A percentile compares a stretch with the other conserved stretches of the same genome.
These are phyloP conservation scores for Paratrypauchen microcephalus DNA, from an alignment of 2,797 vertebrate species.

Conservation along the genomic window DNA sequence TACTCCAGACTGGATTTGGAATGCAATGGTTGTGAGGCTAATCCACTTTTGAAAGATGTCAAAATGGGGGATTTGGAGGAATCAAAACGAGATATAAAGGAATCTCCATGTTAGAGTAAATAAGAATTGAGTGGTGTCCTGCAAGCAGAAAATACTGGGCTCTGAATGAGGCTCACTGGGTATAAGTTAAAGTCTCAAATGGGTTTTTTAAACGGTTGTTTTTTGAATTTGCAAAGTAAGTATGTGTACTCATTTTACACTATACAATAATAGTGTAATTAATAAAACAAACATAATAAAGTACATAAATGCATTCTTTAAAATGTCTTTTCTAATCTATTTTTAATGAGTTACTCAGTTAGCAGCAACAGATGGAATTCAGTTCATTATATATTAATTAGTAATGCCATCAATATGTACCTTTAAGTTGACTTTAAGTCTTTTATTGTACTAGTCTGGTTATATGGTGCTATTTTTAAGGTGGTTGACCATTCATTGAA, in stretches of 20 bases:
- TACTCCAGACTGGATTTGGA: conserved; percentile 4
- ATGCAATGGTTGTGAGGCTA: conserved; percentile 5
- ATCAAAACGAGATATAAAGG: conserved; percentile 1
- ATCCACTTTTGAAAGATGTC: conserved; percentile 16
- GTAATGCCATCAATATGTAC: not conserved
- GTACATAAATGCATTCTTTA: not conserved
- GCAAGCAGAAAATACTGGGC: not conserved
- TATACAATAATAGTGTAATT: not conserved
- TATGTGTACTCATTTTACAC: not conserved
- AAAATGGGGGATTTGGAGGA: conserved; percentile 14
- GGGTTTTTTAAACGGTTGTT: not conserved
- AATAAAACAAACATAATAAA: not conserved
- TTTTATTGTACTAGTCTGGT: not conserved
- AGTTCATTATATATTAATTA: not conserved
- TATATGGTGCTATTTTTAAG: no score
- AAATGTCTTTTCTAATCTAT: not conserved
- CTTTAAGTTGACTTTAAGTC: not conserved
- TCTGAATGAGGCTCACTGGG: not conserved
- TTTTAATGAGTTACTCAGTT: not conserved
- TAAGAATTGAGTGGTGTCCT: not conserved
- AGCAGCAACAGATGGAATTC: not conserved
- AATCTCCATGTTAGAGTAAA: not conserved
- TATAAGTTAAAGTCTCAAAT: not conserved
- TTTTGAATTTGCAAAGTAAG: not conserved
- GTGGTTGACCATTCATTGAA: no score